Conservation (phyloP, 2,888 invertebrate genomes). For the Diachrysia chrysitis region DNA sequence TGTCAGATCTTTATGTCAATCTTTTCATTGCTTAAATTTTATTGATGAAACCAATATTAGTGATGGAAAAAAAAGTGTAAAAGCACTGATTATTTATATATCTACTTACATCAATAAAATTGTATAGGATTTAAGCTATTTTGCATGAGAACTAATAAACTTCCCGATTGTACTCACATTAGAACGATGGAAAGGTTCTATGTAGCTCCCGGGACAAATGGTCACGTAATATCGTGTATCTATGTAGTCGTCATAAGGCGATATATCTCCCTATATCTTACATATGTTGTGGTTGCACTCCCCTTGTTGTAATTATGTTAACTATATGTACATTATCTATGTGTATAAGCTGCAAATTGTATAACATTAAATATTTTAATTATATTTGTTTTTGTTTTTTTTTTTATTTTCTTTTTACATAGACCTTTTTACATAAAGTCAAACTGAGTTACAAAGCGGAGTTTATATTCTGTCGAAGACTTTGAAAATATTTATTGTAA, state of each 20-base stretch:
- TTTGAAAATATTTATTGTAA: too few species aligned
- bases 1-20: too few species aligned
- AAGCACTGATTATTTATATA: too few species aligned
- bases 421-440: too few species aligned
- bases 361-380: conserved; percentile 83
- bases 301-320: conserved; percentile 68
- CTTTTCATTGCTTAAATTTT: too few species aligned
- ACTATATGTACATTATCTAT: conserved; percentile 79
- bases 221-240: neutral
- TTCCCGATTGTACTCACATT: neutral
- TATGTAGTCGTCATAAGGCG: conserved; percentile 22
- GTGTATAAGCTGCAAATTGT: conserved; percentile 77
- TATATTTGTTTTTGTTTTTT: conserved; percentile 53
- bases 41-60: too few species aligned
- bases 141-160: conserved; percentile 13
- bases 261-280: conserved; percentile 27
- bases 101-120: too few species aligned
- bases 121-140: conserved; percentile 35
- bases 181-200: neutral
- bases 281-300: conserved; percentile 49
- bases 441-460: too few species aligned
- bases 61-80: too few species aligned
- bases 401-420: conserved; percentile 10
- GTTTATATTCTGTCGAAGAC: too few species aligned
- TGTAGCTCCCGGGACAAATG: neutral